Evolutionary conservation across 2,888 invertebrate genomes (phyloP).

Genomic region (Agrypnus murinus): DNA sequence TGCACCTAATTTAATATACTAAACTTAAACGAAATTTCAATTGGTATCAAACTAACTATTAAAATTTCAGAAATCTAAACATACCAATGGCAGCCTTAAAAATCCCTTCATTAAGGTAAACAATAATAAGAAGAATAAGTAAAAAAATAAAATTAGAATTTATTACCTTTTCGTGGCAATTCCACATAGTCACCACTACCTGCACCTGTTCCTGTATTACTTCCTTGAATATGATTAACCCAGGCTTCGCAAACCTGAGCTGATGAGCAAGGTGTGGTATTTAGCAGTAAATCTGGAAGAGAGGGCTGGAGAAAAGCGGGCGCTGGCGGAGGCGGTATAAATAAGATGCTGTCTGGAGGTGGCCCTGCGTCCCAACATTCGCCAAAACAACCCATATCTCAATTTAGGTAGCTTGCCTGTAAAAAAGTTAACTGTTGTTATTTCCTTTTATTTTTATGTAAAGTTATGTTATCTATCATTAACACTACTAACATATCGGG

Average conservation of each 20-base stretch:
- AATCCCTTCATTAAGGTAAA: too few relatives aligned
- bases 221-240: constrained; percentile 58
- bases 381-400: constrained; percentile 74
- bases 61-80: background rate
- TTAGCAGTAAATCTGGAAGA: constrained; percentile 68
- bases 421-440: background rate
- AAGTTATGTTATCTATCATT: too few relatives aligned
- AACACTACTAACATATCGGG: too few relatives aligned
- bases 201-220: constrained; percentile 64
- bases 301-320: constrained; percentile 81
- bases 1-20: background rate
- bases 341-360: constrained; percentile 87
- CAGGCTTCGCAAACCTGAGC: constrained; percentile 78
- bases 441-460: too few relatives aligned
- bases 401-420: background rate
- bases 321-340: constrained; percentile 89
- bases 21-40: background rate
- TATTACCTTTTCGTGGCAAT: constrained; percentile 82
- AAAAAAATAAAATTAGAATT: background rate
- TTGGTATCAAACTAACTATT: background rate
- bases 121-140: background rate
- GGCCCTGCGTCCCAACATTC: constrained; percentile 80
- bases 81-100: too few relatives aligned
- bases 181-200: constrained; percentile 81
- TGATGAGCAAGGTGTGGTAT: constrained; percentile 80